Evolutionary conservation across 2,888 invertebrate species (phyloP), one percentile per base, ranked within the genome.

Genomic region (Mimumesa dahlbomi): DNA sequence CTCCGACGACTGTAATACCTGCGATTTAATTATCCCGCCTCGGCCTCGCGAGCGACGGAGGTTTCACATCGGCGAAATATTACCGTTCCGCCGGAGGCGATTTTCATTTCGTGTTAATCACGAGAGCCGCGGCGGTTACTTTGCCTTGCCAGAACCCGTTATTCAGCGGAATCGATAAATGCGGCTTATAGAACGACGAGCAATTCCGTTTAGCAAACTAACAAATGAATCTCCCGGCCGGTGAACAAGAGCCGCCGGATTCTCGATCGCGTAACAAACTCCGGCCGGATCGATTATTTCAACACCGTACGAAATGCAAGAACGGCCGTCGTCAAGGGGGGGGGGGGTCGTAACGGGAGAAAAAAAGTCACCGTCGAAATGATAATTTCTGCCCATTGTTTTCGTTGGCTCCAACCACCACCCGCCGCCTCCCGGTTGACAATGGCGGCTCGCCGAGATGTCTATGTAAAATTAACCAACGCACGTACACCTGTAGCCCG

Each of bases 91-190:
- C 59, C 52, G 42, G 25, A 22, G 18, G 68, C 66, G 70, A 69
- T 71, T 71, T 71, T 77, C 73, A 61, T 67, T 58, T 66, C 73
- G 63, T 40, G 45, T 75, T 75, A 71, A 71, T 75, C 71, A 67
- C 49, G 29, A 13, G n/a, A n/a, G n/a, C n/a, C n/a, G 22, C 49
- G 45, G 52, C 2, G 11, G 7, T 34, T 18, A 46, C 75, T 75
- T 75, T 65, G 25, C 67, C 75, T 73, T 62, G 58, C 57, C 64
- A 45, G 54, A 68, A 52, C 57, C 42, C 57, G 56, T 76, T 76
- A 56, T 77, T 61, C 61, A 43, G 42, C 42, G 43, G 43, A 54
- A 73, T 73, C 67, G 67, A 65, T 64, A 43, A 54, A 62, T 14
- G 61, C 61, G 64, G 61, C 46, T 67, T 67, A 64, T 73, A 5